Base-by-base conservation (phyloP, 2,113 vertebrate species). In the Silurus asotus region DNA sequence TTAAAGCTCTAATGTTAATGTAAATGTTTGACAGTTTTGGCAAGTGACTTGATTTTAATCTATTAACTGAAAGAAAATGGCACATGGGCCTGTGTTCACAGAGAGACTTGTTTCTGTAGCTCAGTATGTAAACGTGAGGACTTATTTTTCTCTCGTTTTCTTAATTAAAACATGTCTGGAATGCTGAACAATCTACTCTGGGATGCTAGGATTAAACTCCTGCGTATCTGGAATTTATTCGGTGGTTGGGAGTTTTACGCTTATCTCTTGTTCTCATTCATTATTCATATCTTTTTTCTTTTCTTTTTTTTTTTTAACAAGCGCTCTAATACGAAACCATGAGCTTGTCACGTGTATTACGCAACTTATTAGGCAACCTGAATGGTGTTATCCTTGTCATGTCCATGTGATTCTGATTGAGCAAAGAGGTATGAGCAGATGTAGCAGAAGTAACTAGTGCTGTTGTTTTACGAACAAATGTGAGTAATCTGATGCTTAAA, bases 131-230 rank as follows among this genome's bases (percentile, higher is more conserved):
- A 37, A 37, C 37, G 17, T 65, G 80, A 83, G 51, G 10, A 28
- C n/a, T 74, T 53, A 28, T 62, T 45, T 59, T 48, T 2, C 11
- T 90, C 77, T 87, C 7, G 88, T 89, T 76, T 84, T 55, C 91
- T 89, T 83, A 83, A 93, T 75, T 88, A 84, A 86, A 88, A 92
- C 86, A 89, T 92, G 90, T 91, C 79, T 72, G 87, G 93, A 94
- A 93, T 93, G 91, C 91, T 91, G 91, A 93, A 85, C 87, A 91
- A 87, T 75, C 90, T 83, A 17, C 48, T 89, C 85, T 17, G 3
- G 55, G 67, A 59, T 79, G 79, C n/a, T 59, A 8, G 61, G 55
- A 45, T 77, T 77, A 62, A 85, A 37, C 59, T 51, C 55, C 37
- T 45, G 23, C 55, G 19, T 56, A 59, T 61, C 55, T n/a, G 28